A percentile compares a stretch with the other conserved stretches of the same genome.
Conservation (phyloP, 2,888 invertebrate species). For the Zele albiditarsus region DNA sequence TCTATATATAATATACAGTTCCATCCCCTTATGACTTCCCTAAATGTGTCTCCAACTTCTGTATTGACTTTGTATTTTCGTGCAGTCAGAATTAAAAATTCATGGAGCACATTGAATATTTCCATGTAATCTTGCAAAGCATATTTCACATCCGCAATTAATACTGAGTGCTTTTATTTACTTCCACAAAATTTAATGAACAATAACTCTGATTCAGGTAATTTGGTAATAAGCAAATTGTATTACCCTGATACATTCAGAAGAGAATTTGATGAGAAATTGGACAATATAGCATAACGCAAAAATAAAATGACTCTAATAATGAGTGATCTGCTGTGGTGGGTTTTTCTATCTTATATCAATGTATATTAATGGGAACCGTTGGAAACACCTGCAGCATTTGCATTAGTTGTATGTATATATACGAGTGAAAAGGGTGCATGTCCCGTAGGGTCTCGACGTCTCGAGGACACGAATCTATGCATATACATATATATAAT, state of each 20-base stretch:
- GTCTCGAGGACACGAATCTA: not conserved
- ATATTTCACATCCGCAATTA: too few species aligned
- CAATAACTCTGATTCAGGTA: too few species aligned
- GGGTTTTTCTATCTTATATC: constrained; percentile 23
- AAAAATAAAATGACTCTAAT: not conserved
- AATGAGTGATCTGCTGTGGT: constrained; percentile 32
- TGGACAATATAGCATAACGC: not conserved
- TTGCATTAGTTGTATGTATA: not conserved
- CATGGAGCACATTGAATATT: too few species aligned
- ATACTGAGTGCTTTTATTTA: too few species aligned
- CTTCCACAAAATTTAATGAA: too few species aligned
- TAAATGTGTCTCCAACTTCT: not conserved
- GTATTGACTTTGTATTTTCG: not conserved
- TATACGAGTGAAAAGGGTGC: not conserved
- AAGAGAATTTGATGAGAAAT: not conserved
- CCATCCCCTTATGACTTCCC: not conserved
- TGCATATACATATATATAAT: not conserved
- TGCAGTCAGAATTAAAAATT: too few species aligned
- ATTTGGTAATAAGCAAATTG: too few species aligned
- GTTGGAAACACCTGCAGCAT: constrained; percentile 45
- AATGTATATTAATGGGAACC: constrained; percentile 30
- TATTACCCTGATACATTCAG: not conserved
- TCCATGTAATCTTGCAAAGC: too few species aligned
- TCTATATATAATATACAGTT: not conserved
- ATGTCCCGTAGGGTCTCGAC: not conserved